Evolutionary conservation across 2,797 vertebrate species (phyloP).

Genomic region (Lindbergichthys nudifrons): DNA sequence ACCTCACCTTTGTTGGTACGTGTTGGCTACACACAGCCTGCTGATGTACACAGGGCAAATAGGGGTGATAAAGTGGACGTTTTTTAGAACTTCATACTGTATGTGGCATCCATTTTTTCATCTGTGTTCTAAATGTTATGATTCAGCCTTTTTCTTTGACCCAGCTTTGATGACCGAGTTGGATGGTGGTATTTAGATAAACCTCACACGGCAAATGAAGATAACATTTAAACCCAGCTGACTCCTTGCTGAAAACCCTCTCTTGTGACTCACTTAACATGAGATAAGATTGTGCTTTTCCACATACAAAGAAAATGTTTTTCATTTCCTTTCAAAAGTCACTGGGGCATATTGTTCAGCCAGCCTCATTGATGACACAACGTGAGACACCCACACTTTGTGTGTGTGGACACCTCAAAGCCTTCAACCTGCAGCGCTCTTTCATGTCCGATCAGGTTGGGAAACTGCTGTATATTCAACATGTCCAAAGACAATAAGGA

Average conservation of each 20-base stretch:
- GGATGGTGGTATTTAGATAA: constrained; percentile 55
- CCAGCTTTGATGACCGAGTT: constrained; percentile 38
- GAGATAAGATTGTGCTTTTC: constrained; percentile 56
- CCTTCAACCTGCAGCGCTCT: constrained; percentile 58
- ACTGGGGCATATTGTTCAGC: constrained; percentile 38
- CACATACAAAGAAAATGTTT: not conserved
- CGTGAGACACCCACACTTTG: constrained; percentile 29
- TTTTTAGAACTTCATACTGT: constrained; percentile 12
- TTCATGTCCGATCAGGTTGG: constrained; percentile 72
- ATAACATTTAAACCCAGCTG: constrained; percentile 36
- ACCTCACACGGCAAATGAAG: constrained; percentile 45
- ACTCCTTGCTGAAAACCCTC: constrained; percentile 34
- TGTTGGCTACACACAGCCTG: constrained; percentile 11
- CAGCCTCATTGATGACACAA: constrained; percentile 21
- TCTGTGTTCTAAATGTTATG: constrained; percentile 17
- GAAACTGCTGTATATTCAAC: constrained; percentile 46
- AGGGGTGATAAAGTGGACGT: not conserved
- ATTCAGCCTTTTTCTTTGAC: constrained; percentile 36
- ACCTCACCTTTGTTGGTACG: constrained; percentile 53
- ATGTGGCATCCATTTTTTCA: constrained; percentile 19
- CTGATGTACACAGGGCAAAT: not conserved
- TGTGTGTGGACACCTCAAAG: constrained; percentile 54
- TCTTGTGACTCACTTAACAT: constrained; percentile 40
- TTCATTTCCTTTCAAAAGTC: constrained; percentile 27
- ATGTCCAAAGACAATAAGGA: constrained; percentile 74